Base-by-base conservation (phyloP, 1,140 invertebrate species). In the Penaeus japonicus region DNA sequence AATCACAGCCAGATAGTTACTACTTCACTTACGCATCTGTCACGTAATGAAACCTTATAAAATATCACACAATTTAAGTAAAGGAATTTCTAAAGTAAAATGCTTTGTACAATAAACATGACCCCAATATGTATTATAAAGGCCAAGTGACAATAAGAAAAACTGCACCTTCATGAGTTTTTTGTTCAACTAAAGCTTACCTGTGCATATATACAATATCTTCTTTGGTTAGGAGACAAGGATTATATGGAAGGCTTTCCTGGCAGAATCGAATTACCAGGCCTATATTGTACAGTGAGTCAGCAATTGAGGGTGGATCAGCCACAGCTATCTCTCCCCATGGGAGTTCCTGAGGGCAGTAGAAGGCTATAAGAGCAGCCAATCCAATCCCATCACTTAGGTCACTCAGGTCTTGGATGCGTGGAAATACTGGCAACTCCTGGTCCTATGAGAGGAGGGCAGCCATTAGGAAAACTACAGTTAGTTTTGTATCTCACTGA, bases 171-270 rank as follows among this genome's bases (percentile, higher is more conserved):
- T 47, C 79, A 57, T 17, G 15, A 89, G 27, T 54, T 10, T 55
- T 57, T 27, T n/a, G 24, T 22, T 87, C 22, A 57, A 4, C 35
- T 65, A 22, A 54, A 35, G 92, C 93, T 93, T 92, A 97, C 96
- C 97, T 97, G 92, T 97, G 95, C 94, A 98, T 96, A 92, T 98
- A 99, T 39, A 98, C 96, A 79, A 99, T 95, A 93, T 99, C 98
- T 93, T 99, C 98, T 62, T 97, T 97, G 92, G 96, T 96, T 94
- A 99, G 96, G 92, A 99, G 98, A 94, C 98, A 98, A 92, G 97
- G 96, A 91, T 96, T 95, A 92, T 96, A 96, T 89, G 97, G 97
- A 92, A 99, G 94, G 92, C 95, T 94, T 20, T 93, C 92, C 90
- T 94, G 93, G 92, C 97, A 99, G 93, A 99, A 99, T 91, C 95